Evolutionary conservation across 2,888 invertebrate genomes (phyloP).

Genomic region (Apoderus coryli): DNA sequence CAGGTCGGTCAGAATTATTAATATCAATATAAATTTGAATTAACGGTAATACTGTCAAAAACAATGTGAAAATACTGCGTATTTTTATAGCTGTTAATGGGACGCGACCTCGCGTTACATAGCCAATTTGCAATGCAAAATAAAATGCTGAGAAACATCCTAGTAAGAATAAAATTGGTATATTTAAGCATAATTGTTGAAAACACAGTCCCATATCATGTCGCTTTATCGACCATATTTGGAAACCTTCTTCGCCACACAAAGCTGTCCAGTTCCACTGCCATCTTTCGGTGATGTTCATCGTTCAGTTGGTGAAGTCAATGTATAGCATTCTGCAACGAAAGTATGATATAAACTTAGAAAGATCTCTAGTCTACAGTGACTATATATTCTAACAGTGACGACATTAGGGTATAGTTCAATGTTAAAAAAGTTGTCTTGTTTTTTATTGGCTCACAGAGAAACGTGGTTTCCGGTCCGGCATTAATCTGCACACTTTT

Average conservation of each 20-base stretch:
- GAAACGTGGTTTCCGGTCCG: too few relatives aligned
- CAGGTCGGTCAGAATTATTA: constrained; percentile 34
- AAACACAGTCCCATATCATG: constrained; percentile 77
- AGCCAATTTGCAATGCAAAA: constrained; percentile 51
- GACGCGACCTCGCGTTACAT: constrained; percentile 44
- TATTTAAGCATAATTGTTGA: constrained; percentile 64
- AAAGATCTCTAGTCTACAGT: too few relatives aligned
- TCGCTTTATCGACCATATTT: constrained; percentile 50
- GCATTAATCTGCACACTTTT: too few relatives aligned
- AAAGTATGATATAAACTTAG: too few relatives aligned
- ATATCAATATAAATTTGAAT: constrained; percentile 51
- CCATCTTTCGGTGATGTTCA: constrained; percentile 17
- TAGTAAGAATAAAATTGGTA: constrained; percentile 58
- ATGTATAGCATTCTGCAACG: too few relatives aligned
- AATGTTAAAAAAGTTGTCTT: too few relatives aligned
- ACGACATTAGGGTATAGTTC: too few relatives aligned
- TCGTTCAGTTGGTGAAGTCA: too few relatives aligned
- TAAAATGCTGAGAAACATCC: constrained; percentile 70
- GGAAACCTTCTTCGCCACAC: constrained; percentile 58
- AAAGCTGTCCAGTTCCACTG: constrained; percentile 61
- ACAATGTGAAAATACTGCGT: constrained; percentile 46
- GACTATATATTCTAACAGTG: too few relatives aligned
- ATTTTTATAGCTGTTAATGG: constrained; percentile 49
- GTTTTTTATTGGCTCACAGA: too few relatives aligned
- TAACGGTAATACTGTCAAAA: constrained; percentile 52